Evolutionary conservation across 2,113 vertebrate species (phyloP).

Genomic region (Penelope pileata): DNA sequence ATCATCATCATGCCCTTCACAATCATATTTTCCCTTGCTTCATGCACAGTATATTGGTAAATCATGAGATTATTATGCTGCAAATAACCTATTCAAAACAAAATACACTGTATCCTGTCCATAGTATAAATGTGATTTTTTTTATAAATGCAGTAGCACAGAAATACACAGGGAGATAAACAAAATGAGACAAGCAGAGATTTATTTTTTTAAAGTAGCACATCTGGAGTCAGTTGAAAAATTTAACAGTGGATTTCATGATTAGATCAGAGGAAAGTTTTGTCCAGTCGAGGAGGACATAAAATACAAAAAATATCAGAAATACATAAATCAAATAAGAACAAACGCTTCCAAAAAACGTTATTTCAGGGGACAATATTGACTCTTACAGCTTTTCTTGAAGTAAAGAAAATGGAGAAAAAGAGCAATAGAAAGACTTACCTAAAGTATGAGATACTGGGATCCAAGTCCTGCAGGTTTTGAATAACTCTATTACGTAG

Average conservation of each 20-base stretch:
- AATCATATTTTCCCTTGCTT: slow-evolving; percentile 47
- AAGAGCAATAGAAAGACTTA: not conserved
- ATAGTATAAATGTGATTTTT: slow-evolving; percentile 5
- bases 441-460: not conserved
- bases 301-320: not conserved
- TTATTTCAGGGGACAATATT: not conserved
- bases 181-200: not conserved
- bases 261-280: not conserved
- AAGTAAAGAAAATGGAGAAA: not conserved
- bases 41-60: slow-evolving; percentile 32
- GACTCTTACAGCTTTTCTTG: not conserved
- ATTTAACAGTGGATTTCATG: not conserved
- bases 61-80: slow-evolving; percentile 38
- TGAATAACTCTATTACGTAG: not conserved
- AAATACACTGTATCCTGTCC: not conserved
- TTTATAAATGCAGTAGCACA: slow-evolving; percentile 1
- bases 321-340: not conserved
- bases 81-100: slow-evolving; percentile 52
- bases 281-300: not conserved
- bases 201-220: not conserved
- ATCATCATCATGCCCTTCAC: slow-evolving; percentile 44
- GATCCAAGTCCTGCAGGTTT: not conserved
- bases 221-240: not conserved
- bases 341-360: not conserved
- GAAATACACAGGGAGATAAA: not conserved